Conservation (phyloP, 2,797 vertebrate species). For the Petrocephalus sullivani region DNA sequence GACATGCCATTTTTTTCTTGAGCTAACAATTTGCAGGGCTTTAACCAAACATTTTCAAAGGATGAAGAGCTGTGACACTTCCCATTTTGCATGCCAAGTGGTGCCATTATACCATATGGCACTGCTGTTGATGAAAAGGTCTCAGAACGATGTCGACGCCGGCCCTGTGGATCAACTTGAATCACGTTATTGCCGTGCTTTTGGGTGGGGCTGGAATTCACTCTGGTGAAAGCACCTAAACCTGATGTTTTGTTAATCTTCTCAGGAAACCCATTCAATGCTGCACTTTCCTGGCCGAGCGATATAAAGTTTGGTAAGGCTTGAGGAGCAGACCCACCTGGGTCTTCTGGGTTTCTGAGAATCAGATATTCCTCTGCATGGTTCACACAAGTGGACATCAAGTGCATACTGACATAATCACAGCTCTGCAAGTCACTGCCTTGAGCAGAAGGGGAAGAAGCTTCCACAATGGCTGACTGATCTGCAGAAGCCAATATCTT, state of each 20-base stretch:
- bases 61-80: conserved; percentile 78
- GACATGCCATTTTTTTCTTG: conserved; percentile 38
- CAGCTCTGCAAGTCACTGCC: conserved; percentile 36
- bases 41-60: conserved; percentile 78
- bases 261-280: conserved; percentile 39
- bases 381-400: conserved; percentile 47
- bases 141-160: conserved; percentile 75
- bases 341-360: conserved; percentile 38
- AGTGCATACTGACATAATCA: conserved; percentile 71
- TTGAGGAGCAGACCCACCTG: conserved; percentile 37
- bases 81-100: conserved; percentile 57
- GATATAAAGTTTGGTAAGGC: conserved; percentile 40
- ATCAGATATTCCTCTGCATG: conserved; percentile 55
- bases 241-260: conserved; percentile 55
- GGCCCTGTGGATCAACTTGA: conserved; percentile 70
- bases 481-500: conserved; percentile 33
- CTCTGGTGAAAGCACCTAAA: conserved; percentile 67
- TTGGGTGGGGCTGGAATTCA: conserved; percentile 61
- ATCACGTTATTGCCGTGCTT: conserved; percentile 78
- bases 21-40: conserved; percentile 53
- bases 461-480: conserved; percentile 36
- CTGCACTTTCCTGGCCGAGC: conserved; percentile 18
- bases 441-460: conserved; percentile 16
- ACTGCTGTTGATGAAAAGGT: conserved; percentile 68
- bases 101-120: conserved; percentile 41